These are phyloP conservation scores for Tolmerus cingulatus DNA, from an alignment of 2,888 invertebrate species.

Conservation along the genomic window DNA sequence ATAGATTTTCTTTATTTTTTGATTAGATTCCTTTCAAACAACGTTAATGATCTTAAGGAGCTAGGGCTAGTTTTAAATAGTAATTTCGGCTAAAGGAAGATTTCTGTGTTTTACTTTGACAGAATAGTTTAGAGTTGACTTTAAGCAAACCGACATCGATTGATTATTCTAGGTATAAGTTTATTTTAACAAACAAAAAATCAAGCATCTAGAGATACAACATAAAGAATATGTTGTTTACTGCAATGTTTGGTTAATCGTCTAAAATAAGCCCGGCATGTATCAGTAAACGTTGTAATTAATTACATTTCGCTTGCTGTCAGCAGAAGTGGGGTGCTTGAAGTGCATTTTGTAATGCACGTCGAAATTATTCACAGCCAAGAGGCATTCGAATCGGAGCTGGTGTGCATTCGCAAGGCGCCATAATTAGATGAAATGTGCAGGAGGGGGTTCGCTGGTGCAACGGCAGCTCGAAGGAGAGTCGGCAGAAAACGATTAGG, in stretches of 20 bases:
- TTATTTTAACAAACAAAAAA: too few species aligned
- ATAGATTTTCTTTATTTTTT: too few species aligned
- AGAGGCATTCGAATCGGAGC: slow-evolving; percentile 2
- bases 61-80: too few species aligned
- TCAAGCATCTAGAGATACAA: too few species aligned
- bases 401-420: background rate
- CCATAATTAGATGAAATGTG: slow-evolving; percentile 28
- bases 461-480: background rate
- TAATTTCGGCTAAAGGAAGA: too few species aligned
- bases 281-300: background rate
- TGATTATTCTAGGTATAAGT: too few species aligned
- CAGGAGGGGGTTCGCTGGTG: background rate
- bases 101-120: too few species aligned
- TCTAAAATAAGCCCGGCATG: background rate
- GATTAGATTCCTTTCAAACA: too few species aligned
- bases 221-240: too few species aligned
- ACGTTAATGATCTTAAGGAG: too few species aligned
- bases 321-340: background rate
- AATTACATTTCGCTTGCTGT: background rate
- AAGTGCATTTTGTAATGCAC: background rate
- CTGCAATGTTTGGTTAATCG: background rate
- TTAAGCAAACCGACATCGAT: too few species aligned
- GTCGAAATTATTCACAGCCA: background rate
- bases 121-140: too few species aligned
- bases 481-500: background rate